Evolutionary conservation across 2,797 vertebrate species (phyloP), one percentile per base, ranked within the genome.

Genomic region (Molothrus ater): DNA sequence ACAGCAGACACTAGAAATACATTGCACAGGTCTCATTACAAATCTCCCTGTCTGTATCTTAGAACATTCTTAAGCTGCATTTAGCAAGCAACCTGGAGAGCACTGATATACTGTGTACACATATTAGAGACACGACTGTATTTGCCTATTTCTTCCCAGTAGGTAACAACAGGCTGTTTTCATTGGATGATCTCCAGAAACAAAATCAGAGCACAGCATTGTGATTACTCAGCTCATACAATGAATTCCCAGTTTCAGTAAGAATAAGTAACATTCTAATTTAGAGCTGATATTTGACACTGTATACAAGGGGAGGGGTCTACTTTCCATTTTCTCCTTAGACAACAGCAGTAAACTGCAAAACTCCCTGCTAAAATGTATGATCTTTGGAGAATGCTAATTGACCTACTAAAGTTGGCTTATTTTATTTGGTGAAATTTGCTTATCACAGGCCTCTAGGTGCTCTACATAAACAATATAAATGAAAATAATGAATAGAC

Each of bases 331-430:
- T 91, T 95, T 93, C 86, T 96, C 83, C 74, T 92, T 36, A 94
- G 81, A 88, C 83, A 95, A 82, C 66, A 64, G 73, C 2, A 21
- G 82, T 73, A 82, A 93, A 92, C 86, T 96, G 86, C 78, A 89
- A 66, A 89, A 36, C 56, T 83, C 92, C 80, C 80, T 63, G 76
- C 69, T 96, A 92, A 96, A 94, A 93, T 56, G 64, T 6, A 57
- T 86, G 92, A 95, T 96, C 94, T 96, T 94, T 95, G 94, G 91
- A 96, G 92, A 94, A 94, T 78, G 89, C 83, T 97, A 96, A 96
- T 95, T 96, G 94, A 95, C 93, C 95, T 97, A 96, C 88, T 95
- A 96, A 96, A 96, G 95, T 66, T 96, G 90, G 92, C 81, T 95
- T 85, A 87, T 96, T 95, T 95, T 93, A 94, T 88, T 95, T 72